Percentiles rank a stretch among this genome's conserved stretches.
Conservation (phyloP, 2,888 invertebrate species). For the Cephus runcator region DNA sequence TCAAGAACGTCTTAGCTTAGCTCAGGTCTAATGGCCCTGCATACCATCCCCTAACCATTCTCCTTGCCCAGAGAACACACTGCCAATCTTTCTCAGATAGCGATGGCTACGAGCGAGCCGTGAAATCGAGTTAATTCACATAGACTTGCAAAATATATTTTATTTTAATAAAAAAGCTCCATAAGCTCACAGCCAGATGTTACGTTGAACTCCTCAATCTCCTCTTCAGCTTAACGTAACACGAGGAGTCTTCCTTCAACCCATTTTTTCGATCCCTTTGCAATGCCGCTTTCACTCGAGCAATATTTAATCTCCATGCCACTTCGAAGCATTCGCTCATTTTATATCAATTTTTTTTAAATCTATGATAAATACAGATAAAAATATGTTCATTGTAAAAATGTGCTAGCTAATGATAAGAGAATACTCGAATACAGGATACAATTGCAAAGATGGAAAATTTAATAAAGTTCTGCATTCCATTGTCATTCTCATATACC, state of each 20-base stretch:
- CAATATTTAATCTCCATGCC: background rate
- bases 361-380: too few relatives aligned
- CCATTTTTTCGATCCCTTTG: background rate
- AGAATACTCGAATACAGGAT: background rate
- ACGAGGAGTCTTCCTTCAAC: background rate
- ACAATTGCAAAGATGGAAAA: background rate
- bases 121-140: background rate
- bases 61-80: background rate
- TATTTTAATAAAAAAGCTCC: background rate
- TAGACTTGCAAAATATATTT: background rate
- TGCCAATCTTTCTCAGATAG: background rate
- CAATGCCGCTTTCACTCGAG: too few relatives aligned
- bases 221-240: background rate
- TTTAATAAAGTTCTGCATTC: background rate
- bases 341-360: background rate
- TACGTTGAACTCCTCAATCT: background rate
- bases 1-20: constrained; percentile 4
- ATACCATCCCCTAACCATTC: background rate
- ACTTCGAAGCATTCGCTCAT: background rate
- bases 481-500: background rate
- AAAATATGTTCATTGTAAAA: background rate
- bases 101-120: background rate
- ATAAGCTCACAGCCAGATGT: background rate
- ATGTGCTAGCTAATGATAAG: background rate
- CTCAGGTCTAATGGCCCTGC: constrained; percentile 1